phyloP scores from a whole-genome alignment of 2,797 vertebrate species.

The Decapterus maruadsi region DNA sequence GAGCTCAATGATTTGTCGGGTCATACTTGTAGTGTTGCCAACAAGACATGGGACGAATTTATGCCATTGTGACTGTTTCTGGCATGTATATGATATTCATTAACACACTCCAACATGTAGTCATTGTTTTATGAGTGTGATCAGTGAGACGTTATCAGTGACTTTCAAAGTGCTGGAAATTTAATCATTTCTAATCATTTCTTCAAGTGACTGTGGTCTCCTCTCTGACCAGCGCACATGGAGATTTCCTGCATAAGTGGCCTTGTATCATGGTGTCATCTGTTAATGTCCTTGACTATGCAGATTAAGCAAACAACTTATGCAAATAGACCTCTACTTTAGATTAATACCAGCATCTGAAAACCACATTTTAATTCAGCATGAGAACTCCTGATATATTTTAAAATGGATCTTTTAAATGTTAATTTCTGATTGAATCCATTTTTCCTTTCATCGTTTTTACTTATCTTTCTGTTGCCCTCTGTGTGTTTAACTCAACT shows the following conservation, averaged over 20 bases:
- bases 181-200: conserved; percentile 60
- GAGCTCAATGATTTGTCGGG: no score
- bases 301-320: conserved; percentile 77
- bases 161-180: conserved; percentile 71
- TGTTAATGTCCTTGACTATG: conserved; percentile 80
- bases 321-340: conserved; percentile 68
- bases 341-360: conserved; percentile 61
- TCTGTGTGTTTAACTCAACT: conserved; percentile 39
- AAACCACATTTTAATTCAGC: conserved; percentile 50
- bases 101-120: not conserved
- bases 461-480: conserved; percentile 49
- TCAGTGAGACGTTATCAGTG: conserved; percentile 40
- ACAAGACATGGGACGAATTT: no score
- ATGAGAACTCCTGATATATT: conserved; percentile 47
- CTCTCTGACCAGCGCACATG: conserved; percentile 61
- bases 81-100: no score
- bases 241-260: conserved; percentile 69
- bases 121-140: conserved; percentile 20
- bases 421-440: conserved; percentile 61
- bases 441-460: conserved; percentile 54
- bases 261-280: conserved; percentile 65
- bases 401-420: conserved; percentile 51
- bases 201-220: conserved; percentile 50
- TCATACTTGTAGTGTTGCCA: no score
- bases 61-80: no score